Conservation (phyloP, 2,113 vertebrate species). For the Mus spicilegus region DNA sequence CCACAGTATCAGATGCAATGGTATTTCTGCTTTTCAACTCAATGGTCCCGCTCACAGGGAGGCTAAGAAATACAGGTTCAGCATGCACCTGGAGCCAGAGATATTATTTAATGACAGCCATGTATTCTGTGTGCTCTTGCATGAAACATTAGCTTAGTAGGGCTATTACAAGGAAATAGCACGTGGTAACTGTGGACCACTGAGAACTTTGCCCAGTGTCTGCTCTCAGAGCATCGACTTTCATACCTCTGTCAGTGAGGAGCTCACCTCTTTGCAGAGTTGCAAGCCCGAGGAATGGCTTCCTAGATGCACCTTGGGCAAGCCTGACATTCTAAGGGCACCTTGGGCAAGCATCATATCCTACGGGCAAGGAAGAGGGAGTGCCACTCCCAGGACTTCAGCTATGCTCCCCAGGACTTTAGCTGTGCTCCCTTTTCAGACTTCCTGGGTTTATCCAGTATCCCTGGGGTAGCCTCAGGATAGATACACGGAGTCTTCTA, state of each 20-base stretch:
- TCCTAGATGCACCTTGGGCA: background rate
- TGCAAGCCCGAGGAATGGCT: background rate
- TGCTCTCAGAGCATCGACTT: background rate
- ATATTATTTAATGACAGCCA: background rate
- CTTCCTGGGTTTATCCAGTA: background rate
- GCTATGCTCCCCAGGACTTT: background rate
- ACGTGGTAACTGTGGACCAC: background rate
- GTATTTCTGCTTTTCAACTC: background rate
- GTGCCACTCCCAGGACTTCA: background rate
- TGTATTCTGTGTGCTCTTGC: background rate
- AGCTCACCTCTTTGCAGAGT: background rate
- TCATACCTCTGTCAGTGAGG: background rate
- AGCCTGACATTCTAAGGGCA: background rate
- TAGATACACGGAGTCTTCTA: background rate
- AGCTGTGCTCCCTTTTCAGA: background rate
- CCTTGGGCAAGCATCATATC: background rate
- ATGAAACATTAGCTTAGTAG: background rate
- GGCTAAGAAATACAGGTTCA: background rate
- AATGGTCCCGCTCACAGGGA: background rate
- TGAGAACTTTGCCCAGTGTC: background rate
- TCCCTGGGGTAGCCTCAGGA: background rate
- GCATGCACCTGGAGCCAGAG: background rate
- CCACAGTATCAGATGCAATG: background rate
- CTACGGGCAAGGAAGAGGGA: background rate
- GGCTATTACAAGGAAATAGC: background rate